phyloP scores from a whole-genome alignment of 2,888 invertebrate species.

The Nymphalis c-album region DNA sequence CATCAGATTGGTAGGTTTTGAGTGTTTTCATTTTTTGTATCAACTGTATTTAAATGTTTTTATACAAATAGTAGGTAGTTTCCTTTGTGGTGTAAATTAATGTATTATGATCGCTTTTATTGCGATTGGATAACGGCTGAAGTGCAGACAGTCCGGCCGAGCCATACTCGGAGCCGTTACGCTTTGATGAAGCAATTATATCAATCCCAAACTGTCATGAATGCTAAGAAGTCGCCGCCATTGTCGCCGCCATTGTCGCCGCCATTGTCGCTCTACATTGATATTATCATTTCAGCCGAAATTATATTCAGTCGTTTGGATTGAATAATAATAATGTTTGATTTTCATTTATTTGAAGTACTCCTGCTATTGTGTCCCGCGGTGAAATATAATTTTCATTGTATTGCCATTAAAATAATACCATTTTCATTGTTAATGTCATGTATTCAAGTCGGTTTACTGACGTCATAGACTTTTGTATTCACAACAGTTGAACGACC shows the following conservation, averaged over 20 bases:
- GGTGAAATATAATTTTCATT: conserved; percentile 5
- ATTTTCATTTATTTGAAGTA: conserved; percentile 4
- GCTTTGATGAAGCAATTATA: conserved; percentile 25
- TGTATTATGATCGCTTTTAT: conserved; percentile 1
- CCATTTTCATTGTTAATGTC: background rate
- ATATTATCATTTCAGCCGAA: conserved; percentile 11
- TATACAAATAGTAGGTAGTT: conserved; percentile 16
- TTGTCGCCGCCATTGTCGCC: conserved; percentile 3
- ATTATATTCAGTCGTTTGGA: conserved; percentile 2
- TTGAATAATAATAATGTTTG: conserved; percentile 11
- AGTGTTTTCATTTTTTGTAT: background rate
- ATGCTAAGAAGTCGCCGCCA: conserved; percentile 10
- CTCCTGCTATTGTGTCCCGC: conserved; percentile 3
- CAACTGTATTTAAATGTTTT: conserved; percentile 2
- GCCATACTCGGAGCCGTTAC: background rate
- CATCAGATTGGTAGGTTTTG: too few species aligned
- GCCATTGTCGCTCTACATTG: conserved; percentile 4
- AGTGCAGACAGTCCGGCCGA: background rate
- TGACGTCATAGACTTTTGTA: background rate
- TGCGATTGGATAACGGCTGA: background rate
- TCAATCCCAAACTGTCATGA: conserved; percentile 20
- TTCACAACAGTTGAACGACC: background rate
- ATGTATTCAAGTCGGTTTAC: background rate
- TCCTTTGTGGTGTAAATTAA: conserved; percentile 19
- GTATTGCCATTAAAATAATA: background rate